A percentile compares a stretch with the other conserved stretches of the same genome.
Evolutionary conservation across 1,140 invertebrate species (phyloP).

Genomic region (Anagrus nilaparvatae): DNA sequence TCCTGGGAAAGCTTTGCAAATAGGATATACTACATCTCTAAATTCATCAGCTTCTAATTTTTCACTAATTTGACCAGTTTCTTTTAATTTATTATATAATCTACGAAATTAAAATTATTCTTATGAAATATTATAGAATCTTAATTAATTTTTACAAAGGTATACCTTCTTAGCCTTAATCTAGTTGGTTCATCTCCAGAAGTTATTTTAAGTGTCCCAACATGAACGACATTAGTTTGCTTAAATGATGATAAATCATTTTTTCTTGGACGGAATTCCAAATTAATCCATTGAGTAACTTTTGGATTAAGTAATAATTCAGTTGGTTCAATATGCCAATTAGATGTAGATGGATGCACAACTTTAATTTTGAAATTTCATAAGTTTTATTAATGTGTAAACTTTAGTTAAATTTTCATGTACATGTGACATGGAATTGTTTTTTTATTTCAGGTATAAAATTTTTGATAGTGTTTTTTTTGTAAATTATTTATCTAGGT

Average conservation of each 20-base stretch:
- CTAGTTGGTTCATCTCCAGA: constrained; percentile 39
- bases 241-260: constrained; percentile 29
- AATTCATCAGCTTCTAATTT: constrained; percentile 32
- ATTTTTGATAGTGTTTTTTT: too few relatives aligned
- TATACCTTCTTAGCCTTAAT: constrained; percentile 35
- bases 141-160: constrained; percentile 6
- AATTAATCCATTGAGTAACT: constrained; percentile 25
- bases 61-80: constrained; percentile 25
- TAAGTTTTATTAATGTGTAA: too few relatives aligned
- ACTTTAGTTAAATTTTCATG: too few relatives aligned
- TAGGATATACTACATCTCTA: constrained; percentile 29
- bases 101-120: constrained; percentile 16
- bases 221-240: constrained; percentile 28
- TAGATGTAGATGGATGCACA: constrained; percentile 32
- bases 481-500: too few relatives aligned
- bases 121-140: constrained; percentile 5
- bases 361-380: constrained; percentile 22
- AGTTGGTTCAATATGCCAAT: constrained; percentile 33
- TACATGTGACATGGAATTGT: too few relatives aligned
- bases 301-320: constrained; percentile 33
- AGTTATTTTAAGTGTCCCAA: constrained; percentile 34
- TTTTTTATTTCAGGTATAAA: too few relatives aligned
- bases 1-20: constrained; percentile 32
- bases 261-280: constrained; percentile 34
- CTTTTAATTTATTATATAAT: constrained; percentile 34